These are phyloP conservation scores for Pseudomyrmex sp. DNA, from an alignment of 1,140 invertebrate species.

Conservation along the genomic window DNA sequence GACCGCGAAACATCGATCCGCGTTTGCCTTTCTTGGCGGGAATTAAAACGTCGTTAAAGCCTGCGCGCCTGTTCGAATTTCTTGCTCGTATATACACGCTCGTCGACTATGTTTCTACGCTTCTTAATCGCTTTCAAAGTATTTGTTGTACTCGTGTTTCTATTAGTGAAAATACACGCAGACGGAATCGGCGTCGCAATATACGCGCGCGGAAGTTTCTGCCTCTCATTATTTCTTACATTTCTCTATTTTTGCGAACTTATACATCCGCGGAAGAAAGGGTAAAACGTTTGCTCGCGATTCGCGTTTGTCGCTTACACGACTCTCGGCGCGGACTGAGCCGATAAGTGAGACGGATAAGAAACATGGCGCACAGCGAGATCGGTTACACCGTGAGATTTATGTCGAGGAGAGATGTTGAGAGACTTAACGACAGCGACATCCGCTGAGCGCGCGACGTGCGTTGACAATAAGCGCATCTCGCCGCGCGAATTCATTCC, in stretches of 20 bases:
- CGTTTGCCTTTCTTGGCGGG: conserved; percentile 44
- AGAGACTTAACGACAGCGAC: conserved; percentile 47
- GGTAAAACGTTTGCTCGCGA: too few relatives aligned
- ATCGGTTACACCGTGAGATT: conserved; percentile 18
- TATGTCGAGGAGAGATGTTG: conserved; percentile 38
- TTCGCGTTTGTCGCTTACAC: too few relatives aligned
- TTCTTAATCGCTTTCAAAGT: conserved; percentile 18
- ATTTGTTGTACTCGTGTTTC: too few relatives aligned
- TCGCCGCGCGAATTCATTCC: conserved; percentile 59
- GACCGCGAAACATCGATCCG: conserved; percentile 50
- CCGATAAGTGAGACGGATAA: too few relatives aligned
- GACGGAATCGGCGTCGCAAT: too few relatives aligned
- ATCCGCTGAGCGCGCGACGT: conserved; percentile 17
- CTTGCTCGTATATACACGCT: not conserved
- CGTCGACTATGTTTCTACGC: conserved; percentile 3
- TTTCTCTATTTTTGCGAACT: too few relatives aligned
- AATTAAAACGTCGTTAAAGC: conserved; percentile 53
- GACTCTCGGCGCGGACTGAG: too few relatives aligned
- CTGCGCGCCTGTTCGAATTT: conserved; percentile 22
- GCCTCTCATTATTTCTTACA: too few relatives aligned
- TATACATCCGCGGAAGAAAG: too few relatives aligned
- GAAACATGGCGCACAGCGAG: too few relatives aligned
- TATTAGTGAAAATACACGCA: too few relatives aligned
- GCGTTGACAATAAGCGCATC: conserved; percentile 55
- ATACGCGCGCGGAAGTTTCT: too few relatives aligned